phyloP scores from a whole-genome alignment of 2,113 vertebrate genomes.

The Rhombomys opimus region DNA sequence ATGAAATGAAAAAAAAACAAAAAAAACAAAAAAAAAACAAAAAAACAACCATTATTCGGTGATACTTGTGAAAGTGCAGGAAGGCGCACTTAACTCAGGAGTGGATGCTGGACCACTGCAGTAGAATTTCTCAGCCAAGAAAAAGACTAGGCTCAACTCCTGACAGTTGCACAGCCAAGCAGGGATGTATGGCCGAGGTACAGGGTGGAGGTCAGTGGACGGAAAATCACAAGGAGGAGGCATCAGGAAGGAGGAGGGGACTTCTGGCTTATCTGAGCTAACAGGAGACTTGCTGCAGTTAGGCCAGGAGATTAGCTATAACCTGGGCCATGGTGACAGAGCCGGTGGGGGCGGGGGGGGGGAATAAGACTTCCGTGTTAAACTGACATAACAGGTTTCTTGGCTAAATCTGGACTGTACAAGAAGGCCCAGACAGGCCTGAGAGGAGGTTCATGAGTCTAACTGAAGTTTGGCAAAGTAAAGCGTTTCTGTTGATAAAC shows the following conservation, averaged over 20 bases:
- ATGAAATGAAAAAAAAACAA: not conserved
- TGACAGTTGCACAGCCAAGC: not conserved
- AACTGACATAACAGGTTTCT: slow-evolving; percentile 3
- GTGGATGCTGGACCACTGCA: not conserved
- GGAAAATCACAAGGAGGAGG: not conserved
- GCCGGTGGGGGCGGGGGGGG: not conserved
- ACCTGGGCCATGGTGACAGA: not conserved
- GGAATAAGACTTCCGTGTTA: not conserved
- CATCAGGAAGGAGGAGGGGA: not conserved
- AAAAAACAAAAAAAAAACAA: too few relatives aligned
- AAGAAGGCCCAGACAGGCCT: not conserved
- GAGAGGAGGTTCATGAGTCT: not conserved
- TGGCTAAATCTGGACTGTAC: not conserved
- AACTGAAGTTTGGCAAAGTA: not conserved
- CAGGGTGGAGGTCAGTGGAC: not conserved
- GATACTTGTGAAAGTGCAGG: not conserved
- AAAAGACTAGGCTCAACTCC: not conserved
- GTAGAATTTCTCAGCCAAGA: not conserved
- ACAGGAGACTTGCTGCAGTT: not conserved
- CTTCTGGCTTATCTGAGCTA: not conserved
- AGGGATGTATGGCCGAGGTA: not conserved
- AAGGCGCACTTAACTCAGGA: not conserved
- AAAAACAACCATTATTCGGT: not conserved
- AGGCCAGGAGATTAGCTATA: not conserved
- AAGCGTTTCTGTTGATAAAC: not conserved